Base-by-base conservation (phyloP, 2,113 vertebrate species). In the Ceyx cyanopectus region DNA sequence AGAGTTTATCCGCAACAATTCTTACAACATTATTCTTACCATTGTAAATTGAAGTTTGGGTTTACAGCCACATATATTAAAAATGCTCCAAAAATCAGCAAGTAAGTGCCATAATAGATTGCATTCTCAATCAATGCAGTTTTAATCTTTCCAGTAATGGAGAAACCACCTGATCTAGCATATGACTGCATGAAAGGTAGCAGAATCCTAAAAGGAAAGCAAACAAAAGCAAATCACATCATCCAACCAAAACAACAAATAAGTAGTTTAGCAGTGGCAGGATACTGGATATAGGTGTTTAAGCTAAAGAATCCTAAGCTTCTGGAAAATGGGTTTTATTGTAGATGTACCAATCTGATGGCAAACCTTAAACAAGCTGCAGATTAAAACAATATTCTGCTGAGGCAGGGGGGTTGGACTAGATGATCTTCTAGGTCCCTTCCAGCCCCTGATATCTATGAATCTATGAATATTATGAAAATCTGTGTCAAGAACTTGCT, bases 161-260 rank as follows among this genome's bases (percentile, higher is more conserved):
- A 99, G 96, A 99, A 99, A 3, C 98, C 98, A 88, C 99, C 99
- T 11, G 99, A 98, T 54, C 98, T 98, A 61, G 99, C 98, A 72
- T 99, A 99, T 1, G 99, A 99, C 85, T 99, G 99, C 99, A 99
- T 99, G 92, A 99, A 99, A 65, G 99, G 99, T 87, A 99, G 96
- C 32, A 99, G 95, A 90, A 99, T 98, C 99, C 99, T 99, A 96
- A 13, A 56, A 75, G 9, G 82, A 85, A 95, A 43, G 32, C 26
- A 82, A 96, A 85, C 10, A 84, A 93, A 92, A 46, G 2, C 14
- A 78, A 68, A 88, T 2, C 11, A 54, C 21, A 65, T 91, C 32
- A 94, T 45, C 2, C 17, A 72, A 57, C 3, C 0, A 66, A 74
- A 34, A 0, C 19, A 5, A 26, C 13, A 20, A 45, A 19, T 30